These are phyloP conservation scores for Zoroaster sp. DNA, from an alignment of 53 echinoderm and acorn worm species.

Conservation along the genomic window DNA sequence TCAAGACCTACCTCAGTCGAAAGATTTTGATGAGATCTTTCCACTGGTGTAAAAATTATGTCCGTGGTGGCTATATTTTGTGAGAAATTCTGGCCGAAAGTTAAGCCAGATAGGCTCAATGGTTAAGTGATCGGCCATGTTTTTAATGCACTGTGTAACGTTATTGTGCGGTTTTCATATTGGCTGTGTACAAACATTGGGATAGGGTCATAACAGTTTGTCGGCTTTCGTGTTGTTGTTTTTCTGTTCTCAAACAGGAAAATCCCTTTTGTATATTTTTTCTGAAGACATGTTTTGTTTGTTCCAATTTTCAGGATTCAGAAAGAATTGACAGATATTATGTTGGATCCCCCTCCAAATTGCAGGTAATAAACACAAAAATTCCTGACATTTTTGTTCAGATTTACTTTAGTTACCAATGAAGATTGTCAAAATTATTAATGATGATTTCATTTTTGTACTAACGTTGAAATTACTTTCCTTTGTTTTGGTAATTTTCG, in stretches of 20 bases:
- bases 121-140: constrained; percentile 61
- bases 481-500: background rate
- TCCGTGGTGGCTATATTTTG: background rate
- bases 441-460: too few species aligned
- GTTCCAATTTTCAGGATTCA: constrained; percentile 78
- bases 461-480: background rate
- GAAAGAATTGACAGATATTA: constrained; percentile 90
- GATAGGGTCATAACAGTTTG: background rate
- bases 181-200: background rate
- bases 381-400: background rate
- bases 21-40: constrained; percentile 45
- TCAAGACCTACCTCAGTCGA: background rate
- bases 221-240: background rate
- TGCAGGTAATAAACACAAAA: constrained; percentile 75
- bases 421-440: too few species aligned
- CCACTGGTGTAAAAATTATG: constrained; percentile 44
- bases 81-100: constrained; percentile 59
- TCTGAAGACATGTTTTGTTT: background rate
- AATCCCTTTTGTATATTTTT: background rate
- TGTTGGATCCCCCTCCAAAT: constrained; percentile 93
- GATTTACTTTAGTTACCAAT: background rate
- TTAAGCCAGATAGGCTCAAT: constrained; percentile 38
- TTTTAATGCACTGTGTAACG: constrained; percentile 15
- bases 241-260: background rate
- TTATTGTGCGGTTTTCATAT: background rate